Evolutionary conservation across 2,888 invertebrate species (phyloP).

Genomic region (Odontocolon sp.): DNA sequence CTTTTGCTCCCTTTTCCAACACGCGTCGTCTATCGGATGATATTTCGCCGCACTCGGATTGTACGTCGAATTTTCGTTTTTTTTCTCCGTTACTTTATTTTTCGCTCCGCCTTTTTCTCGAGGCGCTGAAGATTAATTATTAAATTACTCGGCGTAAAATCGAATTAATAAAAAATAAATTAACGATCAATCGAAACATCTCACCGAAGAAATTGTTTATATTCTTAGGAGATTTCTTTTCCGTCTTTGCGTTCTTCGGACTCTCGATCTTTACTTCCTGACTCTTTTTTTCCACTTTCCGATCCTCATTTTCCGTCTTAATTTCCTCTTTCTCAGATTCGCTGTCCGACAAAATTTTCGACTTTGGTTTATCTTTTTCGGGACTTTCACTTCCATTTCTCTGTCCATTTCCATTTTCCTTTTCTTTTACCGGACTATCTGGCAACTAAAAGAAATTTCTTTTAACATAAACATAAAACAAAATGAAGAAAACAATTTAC

Average conservation of each 20-base stretch:
- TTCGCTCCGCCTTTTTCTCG: conserved; percentile 65
- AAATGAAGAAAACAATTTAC: neutral
- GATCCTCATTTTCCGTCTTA: conserved; percentile 54
- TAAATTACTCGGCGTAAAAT: neutral
- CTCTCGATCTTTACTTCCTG: conserved; percentile 27
- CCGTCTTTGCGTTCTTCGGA: conserved; percentile 50
- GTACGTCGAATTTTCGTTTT: conserved; percentile 82
- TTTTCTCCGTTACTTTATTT: conserved; percentile 58
- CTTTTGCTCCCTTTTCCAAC: conserved; percentile 89
- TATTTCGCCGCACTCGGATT: conserved; percentile 89
- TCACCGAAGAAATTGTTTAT: conserved; percentile 53
- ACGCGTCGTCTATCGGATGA: conserved; percentile 91
- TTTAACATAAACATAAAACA: neutral
- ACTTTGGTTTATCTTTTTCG: conserved; percentile 1
- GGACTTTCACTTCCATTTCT: conserved; percentile 20
- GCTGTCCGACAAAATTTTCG: conserved; percentile 49
- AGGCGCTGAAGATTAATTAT: conserved; percentile 55
- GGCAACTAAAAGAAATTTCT: conserved; percentile 58
- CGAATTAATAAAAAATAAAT: neutral
- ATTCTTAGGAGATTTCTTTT: conserved; percentile 55
- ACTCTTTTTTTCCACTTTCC: conserved; percentile 51
- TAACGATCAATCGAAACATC: neutral
- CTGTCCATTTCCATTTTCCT: conserved; percentile 29
- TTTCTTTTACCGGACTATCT: conserved; percentile 64
- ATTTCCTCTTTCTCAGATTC: conserved; percentile 53